Conservation (phyloP, 30 jellyfish, hydroid and myxozoan species). For the Turritopsis rubra region DNA sequence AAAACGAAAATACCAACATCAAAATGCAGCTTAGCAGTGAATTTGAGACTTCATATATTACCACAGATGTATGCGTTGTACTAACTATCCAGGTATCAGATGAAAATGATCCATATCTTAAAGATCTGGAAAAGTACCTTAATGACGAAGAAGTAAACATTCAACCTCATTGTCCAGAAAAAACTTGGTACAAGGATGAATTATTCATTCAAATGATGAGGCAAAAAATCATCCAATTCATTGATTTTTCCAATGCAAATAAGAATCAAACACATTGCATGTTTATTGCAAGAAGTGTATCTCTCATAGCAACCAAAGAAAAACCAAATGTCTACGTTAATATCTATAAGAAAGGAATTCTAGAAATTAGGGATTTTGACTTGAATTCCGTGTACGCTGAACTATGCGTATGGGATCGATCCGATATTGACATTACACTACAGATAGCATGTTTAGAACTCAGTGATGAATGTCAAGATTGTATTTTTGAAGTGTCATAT, state of each 20-base stretch:
- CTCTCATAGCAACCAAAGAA: neutral
- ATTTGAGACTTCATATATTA: neutral
- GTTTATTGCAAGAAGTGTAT: neutral
- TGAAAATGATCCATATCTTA: neutral
- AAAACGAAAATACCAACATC: neutral
- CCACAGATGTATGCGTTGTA: neutral
- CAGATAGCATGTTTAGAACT: neutral
- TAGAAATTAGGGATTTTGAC: neutral
- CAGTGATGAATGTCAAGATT: neutral
- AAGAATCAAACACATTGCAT: neutral
- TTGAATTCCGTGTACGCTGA: neutral
- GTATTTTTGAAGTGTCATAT: neutral
- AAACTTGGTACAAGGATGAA: neutral
- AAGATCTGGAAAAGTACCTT: neutral
- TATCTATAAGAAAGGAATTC: neutral
- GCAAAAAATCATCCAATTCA: neutral
- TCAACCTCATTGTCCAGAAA: neutral
- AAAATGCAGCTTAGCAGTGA: neutral
- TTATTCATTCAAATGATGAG: neutral
- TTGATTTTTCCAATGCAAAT: conserved; percentile 3
- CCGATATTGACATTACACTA: neutral
- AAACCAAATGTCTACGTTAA: neutral
- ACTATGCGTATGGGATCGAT: neutral
- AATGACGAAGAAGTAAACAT: neutral
- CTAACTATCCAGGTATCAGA: neutral